Evolutionary conservation across 2,888 invertebrate species (phyloP), one percentile per base, ranked within the genome.

Genomic region (Labia minor): DNA sequence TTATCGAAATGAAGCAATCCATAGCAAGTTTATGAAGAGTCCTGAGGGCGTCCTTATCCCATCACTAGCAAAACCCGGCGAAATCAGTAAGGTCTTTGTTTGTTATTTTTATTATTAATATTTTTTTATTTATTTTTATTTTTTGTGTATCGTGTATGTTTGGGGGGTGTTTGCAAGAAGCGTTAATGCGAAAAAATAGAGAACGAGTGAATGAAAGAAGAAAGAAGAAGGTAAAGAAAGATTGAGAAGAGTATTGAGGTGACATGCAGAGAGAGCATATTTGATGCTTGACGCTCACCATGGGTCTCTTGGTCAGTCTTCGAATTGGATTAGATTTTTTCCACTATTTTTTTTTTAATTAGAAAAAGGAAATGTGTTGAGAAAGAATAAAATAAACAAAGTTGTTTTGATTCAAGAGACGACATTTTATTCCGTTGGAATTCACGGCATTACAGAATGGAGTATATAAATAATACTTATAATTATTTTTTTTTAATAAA

Each of bases 1-100:
- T 49, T 49, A 3, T 6, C 26, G 26, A 26, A 26, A 8, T 14
- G 49, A 49, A 49, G 49, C 16, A 49, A 49, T n/a, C 49, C 3
- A 49, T 49, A 16, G 14, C 14, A 10, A 49, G 2, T 26, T 26
- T 8, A 14, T n/a, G 16, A 14, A 49, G 49, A 16, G 72, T 71
- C 72, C 72, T 78, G 85, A 85, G 86, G 86, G 85, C 85, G 84
- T 86, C 86, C 86, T 86, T 86, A 86, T 86, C 86, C 86, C 86
- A 86, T 85, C 82, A 84, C 84, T 74, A 73, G 73, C 69, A 69
- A 73, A 74, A 75, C 74, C 49, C 64, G 64, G 75, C 74, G 74
- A 75, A 75, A 75, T 76, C 73, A 75, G 74, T 72, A 73, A 69
- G 49, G 49, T 49, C 14, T 2, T 11, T 33, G 33, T 49, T 49